These are phyloP conservation scores for Luidia sarsii DNA, from an alignment of 53 echinoderm and acorn worm species.

Conservation along the genomic window DNA sequence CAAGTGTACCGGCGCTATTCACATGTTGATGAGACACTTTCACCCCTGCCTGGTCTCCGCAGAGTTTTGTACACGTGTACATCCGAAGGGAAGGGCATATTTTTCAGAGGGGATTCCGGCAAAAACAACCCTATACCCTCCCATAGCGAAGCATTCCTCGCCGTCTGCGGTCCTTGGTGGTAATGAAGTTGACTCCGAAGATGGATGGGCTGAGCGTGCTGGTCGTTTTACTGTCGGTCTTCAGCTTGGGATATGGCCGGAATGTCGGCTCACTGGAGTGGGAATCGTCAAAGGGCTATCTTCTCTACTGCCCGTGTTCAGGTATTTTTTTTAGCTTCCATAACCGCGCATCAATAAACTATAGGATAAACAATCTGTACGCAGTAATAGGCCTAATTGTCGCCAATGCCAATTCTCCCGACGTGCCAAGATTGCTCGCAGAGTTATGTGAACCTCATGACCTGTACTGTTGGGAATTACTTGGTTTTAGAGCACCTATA, in stretches of 20 bases:
- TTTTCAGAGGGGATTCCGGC: background rate
- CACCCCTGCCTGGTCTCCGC: background rate
- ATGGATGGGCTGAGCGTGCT: conserved; percentile 14
- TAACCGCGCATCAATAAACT: background rate
- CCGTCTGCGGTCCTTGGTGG: background rate
- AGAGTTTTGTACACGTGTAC: conserved; percentile 50
- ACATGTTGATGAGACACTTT: conserved; percentile 6
- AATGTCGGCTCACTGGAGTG: conserved; percentile 63
- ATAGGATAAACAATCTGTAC: background rate
- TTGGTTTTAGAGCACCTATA: background rate
- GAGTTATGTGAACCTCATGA: background rate
- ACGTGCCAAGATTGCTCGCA: too few species aligned
- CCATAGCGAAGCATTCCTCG: background rate
- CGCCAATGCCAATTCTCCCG: too few species aligned
- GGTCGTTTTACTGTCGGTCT: background rate
- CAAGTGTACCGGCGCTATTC: background rate
- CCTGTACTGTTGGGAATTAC: background rate
- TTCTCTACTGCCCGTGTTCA: conserved; percentile 94
- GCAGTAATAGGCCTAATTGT: background rate
- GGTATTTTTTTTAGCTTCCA: conserved; percentile 55
- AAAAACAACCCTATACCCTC: background rate
- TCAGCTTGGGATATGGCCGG: background rate
- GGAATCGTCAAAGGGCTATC: conserved; percentile 85
- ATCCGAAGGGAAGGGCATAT: background rate
- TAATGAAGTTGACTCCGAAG: background rate